Conservation (phyloP, 2,888 invertebrate species). For the Teleiodes luculella region DNA sequence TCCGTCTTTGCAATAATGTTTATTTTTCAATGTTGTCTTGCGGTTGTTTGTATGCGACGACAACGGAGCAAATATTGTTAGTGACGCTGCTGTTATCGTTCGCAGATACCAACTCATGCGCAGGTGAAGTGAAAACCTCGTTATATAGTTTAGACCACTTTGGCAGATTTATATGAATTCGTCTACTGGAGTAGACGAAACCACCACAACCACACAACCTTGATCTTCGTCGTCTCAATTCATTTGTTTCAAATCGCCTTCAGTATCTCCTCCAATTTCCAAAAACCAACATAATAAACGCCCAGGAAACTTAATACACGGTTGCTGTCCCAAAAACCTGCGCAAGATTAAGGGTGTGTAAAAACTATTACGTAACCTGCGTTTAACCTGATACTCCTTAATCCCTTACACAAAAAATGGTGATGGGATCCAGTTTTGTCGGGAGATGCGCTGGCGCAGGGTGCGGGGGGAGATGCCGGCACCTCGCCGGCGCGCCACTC, state of each 20-base stretch:
- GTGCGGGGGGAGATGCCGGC: slow-evolving; percentile 45
- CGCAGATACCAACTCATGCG: slow-evolving; percentile 13
- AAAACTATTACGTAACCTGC: slow-evolving; percentile 71
- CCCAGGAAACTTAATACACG: slow-evolving; percentile 20
- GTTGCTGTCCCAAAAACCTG: slow-evolving; percentile 29
- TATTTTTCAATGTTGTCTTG: background rate
- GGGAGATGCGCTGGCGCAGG: slow-evolving; percentile 29
- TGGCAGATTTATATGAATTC: background rate
- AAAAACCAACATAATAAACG: slow-evolving; percentile 23
- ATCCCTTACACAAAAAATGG: slow-evolving; percentile 62
- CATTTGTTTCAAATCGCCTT: background rate
- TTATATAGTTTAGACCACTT: background rate
- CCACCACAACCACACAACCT: no score
- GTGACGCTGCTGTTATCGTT: slow-evolving; percentile 33
- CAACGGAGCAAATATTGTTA: slow-evolving; percentile 39
- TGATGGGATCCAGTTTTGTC: slow-evolving; percentile 55
- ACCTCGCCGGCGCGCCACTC: slow-evolving; percentile 70
- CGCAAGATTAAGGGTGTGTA: slow-evolving; percentile 66
- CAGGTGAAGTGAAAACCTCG: slow-evolving; percentile 7
- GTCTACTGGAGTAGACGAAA: no score
- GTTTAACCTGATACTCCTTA: slow-evolving; percentile 69
- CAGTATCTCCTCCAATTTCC: slow-evolving; percentile 10
- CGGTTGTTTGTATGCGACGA: slow-evolving; percentile 19
- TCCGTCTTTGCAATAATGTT: background rate
- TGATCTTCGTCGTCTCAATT: background rate